A percentile compares a stretch with the other conserved stretches of the same genome.
Evolutionary conservation across 2,888 invertebrate genomes (phyloP).

Genomic region (Parnassius smintheus): DNA sequence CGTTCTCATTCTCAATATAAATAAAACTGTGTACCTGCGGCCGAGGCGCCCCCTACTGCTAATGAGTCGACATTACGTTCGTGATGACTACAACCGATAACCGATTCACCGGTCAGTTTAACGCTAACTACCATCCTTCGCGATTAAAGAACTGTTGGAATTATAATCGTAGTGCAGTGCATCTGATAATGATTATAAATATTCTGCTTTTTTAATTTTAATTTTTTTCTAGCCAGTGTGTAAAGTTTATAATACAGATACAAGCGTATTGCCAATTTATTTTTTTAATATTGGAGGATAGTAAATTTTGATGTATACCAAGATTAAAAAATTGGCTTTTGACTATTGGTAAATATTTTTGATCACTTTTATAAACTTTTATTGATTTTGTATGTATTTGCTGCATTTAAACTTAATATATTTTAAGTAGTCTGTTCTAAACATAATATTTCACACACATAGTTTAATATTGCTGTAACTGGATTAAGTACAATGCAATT

Average conservation of each 20-base stretch:
- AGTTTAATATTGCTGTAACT: neutral
- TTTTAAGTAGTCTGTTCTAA: neutral
- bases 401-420: too few species aligned
- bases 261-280: too few species aligned
- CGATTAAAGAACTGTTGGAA: constrained; percentile 8
- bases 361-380: too few species aligned
- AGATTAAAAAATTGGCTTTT: too few species aligned
- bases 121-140: constrained; percentile 28
- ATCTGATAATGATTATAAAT: neutral
- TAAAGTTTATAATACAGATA: too few species aligned
- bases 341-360: too few species aligned
- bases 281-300: too few species aligned
- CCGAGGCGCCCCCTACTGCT: constrained; percentile 58
- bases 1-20: constrained; percentile 57
- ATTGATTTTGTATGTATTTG: too few species aligned
- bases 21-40: constrained; percentile 60
- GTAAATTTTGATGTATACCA: too few species aligned
- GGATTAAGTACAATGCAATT: neutral
- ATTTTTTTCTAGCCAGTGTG: too few species aligned
- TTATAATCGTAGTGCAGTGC: neutral
- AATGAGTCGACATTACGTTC: constrained; percentile 56
- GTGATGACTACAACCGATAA: constrained; percentile 30
- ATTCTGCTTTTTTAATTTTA: neutral
- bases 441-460: neutral
- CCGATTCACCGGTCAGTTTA: constrained; percentile 14